These are phyloP conservation scores for Porites cylindrica DNA, from an alignment of 92 coral and sea anemone species.

Conservation along the genomic window DNA sequence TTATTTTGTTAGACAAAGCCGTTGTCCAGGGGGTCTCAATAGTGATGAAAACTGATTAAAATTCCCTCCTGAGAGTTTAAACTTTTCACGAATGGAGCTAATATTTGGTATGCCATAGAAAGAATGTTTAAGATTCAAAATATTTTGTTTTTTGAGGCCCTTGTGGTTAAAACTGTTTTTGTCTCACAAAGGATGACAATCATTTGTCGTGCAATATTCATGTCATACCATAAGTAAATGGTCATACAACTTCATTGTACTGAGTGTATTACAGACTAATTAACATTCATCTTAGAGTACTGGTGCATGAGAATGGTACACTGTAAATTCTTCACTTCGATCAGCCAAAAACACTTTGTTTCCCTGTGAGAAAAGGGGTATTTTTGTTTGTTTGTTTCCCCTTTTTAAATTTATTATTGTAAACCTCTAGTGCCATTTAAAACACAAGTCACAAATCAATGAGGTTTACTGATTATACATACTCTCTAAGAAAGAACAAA, in stretches of 20 bases:
- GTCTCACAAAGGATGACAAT: conserved; percentile 2
- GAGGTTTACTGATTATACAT: too few species aligned
- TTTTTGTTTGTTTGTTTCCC: too few species aligned
- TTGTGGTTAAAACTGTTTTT: neutral
- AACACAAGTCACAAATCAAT: too few species aligned
- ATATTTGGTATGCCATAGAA: neutral
- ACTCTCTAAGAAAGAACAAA: too few species aligned
- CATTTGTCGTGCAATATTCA: conserved; percentile 13
- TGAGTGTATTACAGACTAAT: neutral
- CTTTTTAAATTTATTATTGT: too few species aligned
- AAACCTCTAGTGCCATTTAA: too few species aligned
- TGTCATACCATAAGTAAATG: too few species aligned
- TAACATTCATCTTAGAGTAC: neutral
- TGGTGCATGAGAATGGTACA: neutral
- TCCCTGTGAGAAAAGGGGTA: too few species aligned
- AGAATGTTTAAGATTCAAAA: neutral
- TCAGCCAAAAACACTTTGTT: too few species aligned
- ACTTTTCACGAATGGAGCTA: neutral
- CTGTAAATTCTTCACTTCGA: too few species aligned
- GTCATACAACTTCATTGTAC: neutral
- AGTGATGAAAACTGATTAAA: neutral
- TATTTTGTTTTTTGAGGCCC: neutral
- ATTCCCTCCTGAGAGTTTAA: neutral
- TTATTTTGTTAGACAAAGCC: neutral
- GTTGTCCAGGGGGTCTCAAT: neutral